phyloP scores from a whole-genome alignment of 2,113 vertebrate species.

The Eubucco bourcierii region DNA sequence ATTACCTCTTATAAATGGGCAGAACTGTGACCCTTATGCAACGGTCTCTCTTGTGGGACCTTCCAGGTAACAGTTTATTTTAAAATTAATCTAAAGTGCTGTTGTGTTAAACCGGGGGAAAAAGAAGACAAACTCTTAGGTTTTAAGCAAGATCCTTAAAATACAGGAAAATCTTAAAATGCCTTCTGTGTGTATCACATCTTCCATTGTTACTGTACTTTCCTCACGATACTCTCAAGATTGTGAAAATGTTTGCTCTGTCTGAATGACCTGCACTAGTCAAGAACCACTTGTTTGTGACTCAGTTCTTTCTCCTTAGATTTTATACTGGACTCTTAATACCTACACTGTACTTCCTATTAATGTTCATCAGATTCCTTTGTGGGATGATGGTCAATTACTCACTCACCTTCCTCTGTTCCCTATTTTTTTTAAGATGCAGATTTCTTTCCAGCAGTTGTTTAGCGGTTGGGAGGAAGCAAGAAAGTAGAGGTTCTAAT shows the following conservation, averaged over 20 bases:
- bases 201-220: background rate
- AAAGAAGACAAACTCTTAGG: background rate
- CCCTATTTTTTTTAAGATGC: background rate
- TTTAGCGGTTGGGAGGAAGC: background rate
- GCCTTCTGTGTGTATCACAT: accelerated
- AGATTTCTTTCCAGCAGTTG: background rate
- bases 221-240: background rate
- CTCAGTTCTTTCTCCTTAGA: background rate
- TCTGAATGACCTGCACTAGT: background rate
- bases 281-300: background rate
- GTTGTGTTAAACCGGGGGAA: background rate
- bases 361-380: background rate
- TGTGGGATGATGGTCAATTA: background rate
- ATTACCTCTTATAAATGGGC: slow-evolving; percentile 92
- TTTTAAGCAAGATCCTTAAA: background rate
- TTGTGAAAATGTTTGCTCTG: background rate
- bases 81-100: background rate
- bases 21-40: slow-evolving; percentile 96
- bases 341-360: background rate
- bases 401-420: background rate
- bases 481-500: background rate
- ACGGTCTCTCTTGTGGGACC: slow-evolving; percentile 93
- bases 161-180: background rate
- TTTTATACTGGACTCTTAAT: background rate
- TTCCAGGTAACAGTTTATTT: slow-evolving; percentile 83